Evolutionary conservation across 1,140 invertebrate species (phyloP).

Genomic region (Drosophila lacteicornis): DNA sequence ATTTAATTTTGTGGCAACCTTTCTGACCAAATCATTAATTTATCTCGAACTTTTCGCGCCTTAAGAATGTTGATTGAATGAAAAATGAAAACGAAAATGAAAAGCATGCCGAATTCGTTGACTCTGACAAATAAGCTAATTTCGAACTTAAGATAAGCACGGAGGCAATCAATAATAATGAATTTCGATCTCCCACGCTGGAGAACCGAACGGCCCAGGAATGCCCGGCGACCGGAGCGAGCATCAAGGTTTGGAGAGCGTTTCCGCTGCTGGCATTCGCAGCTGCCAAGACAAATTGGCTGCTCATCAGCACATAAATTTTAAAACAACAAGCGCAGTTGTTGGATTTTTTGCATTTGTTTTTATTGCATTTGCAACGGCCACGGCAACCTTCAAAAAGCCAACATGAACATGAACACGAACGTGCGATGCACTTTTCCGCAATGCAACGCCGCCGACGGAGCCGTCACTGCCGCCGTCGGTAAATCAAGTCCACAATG

Average conservation of each 20-base stretch:
- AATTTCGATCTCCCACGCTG: conserved; percentile 33
- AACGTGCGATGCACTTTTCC: conserved; percentile 79
- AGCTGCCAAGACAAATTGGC: conserved; percentile 68
- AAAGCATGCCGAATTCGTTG: conserved; percentile 22
- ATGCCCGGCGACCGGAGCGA: conserved; percentile 10
- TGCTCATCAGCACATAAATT: conserved; percentile 66
- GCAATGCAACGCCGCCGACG: conserved; percentile 55
- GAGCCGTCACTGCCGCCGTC: conserved; percentile 18
- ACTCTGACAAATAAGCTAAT: conserved; percentile 52
- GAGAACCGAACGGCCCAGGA: conserved; percentile 5
- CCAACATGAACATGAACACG: conserved; percentile 60
- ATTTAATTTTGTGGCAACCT: neutral
- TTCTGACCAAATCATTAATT: neutral
- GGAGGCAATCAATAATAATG: conserved; percentile 41
- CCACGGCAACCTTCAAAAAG: conserved; percentile 67
- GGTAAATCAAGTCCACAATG: conserved; percentile 44
- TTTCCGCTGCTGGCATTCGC: conserved; percentile 61
- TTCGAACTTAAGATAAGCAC: conserved; percentile 46
- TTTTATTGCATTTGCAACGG: conserved; percentile 48
- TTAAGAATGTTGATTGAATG: conserved; percentile 17
- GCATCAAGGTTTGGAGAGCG: conserved; percentile 57
- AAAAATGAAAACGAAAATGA: conserved; percentile 29
- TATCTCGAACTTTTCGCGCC: neutral
- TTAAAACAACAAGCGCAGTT: conserved; percentile 39
- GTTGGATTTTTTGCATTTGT: conserved; percentile 30